Base-by-base conservation (phyloP, 2,888 invertebrate genomes). In the Petrophora chlorosata region DNA sequence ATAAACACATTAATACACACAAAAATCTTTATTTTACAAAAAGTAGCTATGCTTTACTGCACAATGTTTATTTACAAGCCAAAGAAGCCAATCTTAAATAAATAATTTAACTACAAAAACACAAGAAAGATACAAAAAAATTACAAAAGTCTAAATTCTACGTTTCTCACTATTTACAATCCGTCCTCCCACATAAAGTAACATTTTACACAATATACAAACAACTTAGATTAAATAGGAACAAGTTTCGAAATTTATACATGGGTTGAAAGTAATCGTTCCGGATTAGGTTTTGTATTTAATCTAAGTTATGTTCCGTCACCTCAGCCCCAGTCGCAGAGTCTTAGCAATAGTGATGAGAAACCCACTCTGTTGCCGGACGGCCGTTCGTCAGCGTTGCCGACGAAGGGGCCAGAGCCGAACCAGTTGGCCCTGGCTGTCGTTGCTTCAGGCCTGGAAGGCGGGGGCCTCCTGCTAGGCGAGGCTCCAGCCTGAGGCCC, bases 311-410 rank as follows among this genome's bases (percentile, higher is more conserved):
- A 76, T 68, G 53, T 59, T 40, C 83, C 84, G 50, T 65, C 83
- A 85, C 89, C 85, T 85, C 75, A 88, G 47, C 88, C 85, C 86
- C 85, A 89, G 54, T 88, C 84, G 69, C 89, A 85, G 65, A 89
- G 65, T 66, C 73, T 89, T 65, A 88, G 78, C 73, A 90, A 79
- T 70, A 89, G 73, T 57, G 89, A 85, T 65, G 85, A 67, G 71
- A 88, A 89, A 89, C 90, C 89, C 83, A 91, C 90, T 89, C 90
- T 82, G 73, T 90, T 87, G 25, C 80, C 68, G 15, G 76, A 49
- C 48, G 84, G 80, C 58, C 66, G 75, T 42, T 88, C 86, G 43
- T 83, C 88, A 48, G 90, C 85, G 56, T 90, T 90, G 48, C 91
- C 91, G 52, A 85, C 80, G 70, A 91, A 90, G 9, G 91, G 90